Evolutionary conservation across 2,888 invertebrate species (phyloP).

Genomic region (Mythimna vitellina): DNA sequence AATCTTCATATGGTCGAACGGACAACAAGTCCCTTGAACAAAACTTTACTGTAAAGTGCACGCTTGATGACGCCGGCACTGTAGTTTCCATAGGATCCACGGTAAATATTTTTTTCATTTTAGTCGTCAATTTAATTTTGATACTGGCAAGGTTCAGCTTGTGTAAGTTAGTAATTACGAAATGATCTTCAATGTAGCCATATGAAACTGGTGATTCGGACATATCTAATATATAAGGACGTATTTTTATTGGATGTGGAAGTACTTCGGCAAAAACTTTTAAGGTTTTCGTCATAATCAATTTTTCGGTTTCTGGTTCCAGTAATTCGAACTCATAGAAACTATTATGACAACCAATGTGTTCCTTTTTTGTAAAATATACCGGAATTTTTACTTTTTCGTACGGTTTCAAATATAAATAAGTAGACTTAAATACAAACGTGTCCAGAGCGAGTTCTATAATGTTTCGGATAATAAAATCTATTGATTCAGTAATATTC

Average conservation of each 20-base stretch:
- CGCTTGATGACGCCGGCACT: constrained; percentile 68
- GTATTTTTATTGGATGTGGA: constrained; percentile 78
- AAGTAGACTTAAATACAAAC: constrained; percentile 78
- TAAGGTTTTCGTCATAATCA: constrained; percentile 71
- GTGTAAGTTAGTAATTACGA: constrained; percentile 77
- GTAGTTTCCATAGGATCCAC: constrained; percentile 75
- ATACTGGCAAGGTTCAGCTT: constrained; percentile 73
- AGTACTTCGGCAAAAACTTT: constrained; percentile 80
- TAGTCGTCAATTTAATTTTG: constrained; percentile 77
- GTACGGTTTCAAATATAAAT: constrained; percentile 69
- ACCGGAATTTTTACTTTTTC: constrained; percentile 70
- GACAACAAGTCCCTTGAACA: constrained; percentile 70
- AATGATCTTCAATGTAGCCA: constrained; percentile 76
- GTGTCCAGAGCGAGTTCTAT: constrained; percentile 74
- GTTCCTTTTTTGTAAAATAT: constrained; percentile 77
- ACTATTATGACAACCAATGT: constrained; percentile 80
- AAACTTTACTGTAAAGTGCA: constrained; percentile 71
- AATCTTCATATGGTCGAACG: constrained; percentile 65
- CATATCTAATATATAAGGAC: constrained; percentile 82
- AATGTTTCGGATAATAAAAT: constrained; percentile 69
- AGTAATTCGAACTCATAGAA: constrained; percentile 78
- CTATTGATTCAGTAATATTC: constrained; percentile 63
- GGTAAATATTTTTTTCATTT: constrained; percentile 78
- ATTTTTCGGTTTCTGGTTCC: constrained; percentile 68
- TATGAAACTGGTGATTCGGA: constrained; percentile 71